Percentiles rank a stretch among this genome's conserved stretches.
Evolutionary conservation across 2,797 vertebrate species (phyloP).

Genomic region (Pantherophis vulpinus): DNA sequence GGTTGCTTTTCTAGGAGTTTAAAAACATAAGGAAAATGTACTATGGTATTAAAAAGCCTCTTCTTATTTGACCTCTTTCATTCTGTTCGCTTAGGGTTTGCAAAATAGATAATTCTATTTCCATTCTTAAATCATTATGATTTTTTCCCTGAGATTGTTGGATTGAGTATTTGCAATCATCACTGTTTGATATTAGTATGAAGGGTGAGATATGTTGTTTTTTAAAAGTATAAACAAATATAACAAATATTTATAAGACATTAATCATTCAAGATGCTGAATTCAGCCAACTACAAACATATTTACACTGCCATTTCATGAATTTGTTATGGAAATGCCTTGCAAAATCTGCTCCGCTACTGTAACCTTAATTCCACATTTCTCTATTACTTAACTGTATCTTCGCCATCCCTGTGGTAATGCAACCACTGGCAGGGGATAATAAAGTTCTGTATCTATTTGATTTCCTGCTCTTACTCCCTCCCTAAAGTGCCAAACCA

Average conservation of each 20-base stretch:
- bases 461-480: constrained; percentile 41
- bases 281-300: not conserved
- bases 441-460: constrained; percentile 56
- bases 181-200: not conserved
- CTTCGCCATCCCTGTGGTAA: constrained; percentile 28
- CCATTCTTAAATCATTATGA: not conserved
- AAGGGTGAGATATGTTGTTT: not conserved
- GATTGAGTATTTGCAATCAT: not conserved
- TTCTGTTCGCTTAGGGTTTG: not conserved
- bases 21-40: not conserved
- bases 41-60: not conserved
- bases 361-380: constrained; percentile 9
- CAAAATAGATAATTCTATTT: not conserved
- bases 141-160: not conserved
- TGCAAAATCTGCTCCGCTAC: not conserved
- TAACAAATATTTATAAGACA: not conserved
- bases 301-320: not conserved
- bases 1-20: not conserved
- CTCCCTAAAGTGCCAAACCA: constrained; percentile 57
- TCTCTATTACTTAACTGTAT: constrained; percentile 43
- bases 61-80: not conserved
- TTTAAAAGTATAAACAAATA: not conserved
- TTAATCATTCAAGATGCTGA: not conserved
- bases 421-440: constrained; percentile 24
- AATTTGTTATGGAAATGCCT: not conserved